Conservation (phyloP, 2,797 vertebrate genomes). For the Thamnophis elegans region DNA sequence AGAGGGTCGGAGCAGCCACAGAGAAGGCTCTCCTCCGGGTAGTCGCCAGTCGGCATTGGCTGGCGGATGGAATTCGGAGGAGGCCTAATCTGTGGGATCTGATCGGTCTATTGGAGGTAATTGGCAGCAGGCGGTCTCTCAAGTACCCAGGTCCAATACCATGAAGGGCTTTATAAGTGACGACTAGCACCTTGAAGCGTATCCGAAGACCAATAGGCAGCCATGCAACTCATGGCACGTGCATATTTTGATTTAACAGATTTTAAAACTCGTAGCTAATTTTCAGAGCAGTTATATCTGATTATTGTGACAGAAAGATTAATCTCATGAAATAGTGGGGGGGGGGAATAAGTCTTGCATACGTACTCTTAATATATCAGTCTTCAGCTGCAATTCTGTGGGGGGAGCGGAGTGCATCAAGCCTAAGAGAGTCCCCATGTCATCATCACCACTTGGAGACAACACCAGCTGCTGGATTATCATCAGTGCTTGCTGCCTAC, state of each 20-base stretch:
- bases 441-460: conserved; percentile 93
- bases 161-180: no score
- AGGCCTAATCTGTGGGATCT: no score
- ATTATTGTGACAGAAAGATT: neutral
- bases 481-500: conserved; percentile 92
- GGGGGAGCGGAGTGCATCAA: conserved; percentile 95
- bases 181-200: no score
- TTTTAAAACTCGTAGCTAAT: neutral
- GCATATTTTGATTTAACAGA: neutral
- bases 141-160: no score
- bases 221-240: no score
- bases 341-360: neutral
- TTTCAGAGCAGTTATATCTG: neutral
- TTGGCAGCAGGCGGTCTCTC: no score
- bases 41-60: no score
- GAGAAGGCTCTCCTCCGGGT: no score
- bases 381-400: conserved; percentile 92
- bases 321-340: neutral
- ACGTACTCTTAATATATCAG: conserved; percentile 90
- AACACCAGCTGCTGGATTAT: conserved; percentile 96
- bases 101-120: no score
- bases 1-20: no score
- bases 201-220: no score
- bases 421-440: conserved; percentile 96
- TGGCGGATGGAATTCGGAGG: no score